A percentile compares a stretch with the other conserved stretches of the same genome.
Conservation (phyloP, 2,113 vertebrate genomes). For the Clarias gariepinus region DNA sequence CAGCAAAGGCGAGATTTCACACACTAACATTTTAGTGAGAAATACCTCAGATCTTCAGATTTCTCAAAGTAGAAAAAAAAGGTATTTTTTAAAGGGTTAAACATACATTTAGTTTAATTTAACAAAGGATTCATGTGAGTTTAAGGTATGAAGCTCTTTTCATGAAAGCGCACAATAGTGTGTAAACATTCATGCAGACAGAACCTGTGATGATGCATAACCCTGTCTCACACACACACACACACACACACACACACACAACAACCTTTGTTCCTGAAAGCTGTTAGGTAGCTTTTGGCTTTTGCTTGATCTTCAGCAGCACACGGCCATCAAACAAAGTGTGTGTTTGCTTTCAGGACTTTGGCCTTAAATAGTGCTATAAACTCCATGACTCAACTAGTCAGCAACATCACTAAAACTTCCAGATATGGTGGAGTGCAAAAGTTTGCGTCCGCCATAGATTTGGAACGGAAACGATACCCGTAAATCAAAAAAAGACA, state of each 20-base stretch:
- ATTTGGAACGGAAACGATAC: not conserved
- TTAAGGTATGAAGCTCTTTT: not conserved
- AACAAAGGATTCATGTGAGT: not conserved
- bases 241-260: conserved; percentile 15
- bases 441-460: not conserved
- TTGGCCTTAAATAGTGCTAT: conserved; percentile 29
- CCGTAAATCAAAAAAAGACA: not conserved
- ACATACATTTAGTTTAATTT: not conserved
- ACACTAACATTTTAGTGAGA: not conserved
- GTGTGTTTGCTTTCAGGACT: conserved; percentile 7
- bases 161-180: not conserved
- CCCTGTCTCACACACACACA: not conserved
- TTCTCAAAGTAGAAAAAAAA: not conserved
- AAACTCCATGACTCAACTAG: not conserved
- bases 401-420: not conserved
- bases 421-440: conserved; percentile 9
- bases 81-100: not conserved
- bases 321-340: conserved; percentile 28
- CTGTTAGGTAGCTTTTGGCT: conserved; percentile 9
- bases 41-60: not conserved
- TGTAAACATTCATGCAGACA: conserved; percentile 9
- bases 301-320: conserved; percentile 37
- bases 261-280: conserved; percentile 29
- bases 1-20: not conserved
- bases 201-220: conserved; percentile 8